These are phyloP conservation scores for Acromyrmex heyeri DNA, from an alignment of 1,140 invertebrate species.

Conservation along the genomic window DNA sequence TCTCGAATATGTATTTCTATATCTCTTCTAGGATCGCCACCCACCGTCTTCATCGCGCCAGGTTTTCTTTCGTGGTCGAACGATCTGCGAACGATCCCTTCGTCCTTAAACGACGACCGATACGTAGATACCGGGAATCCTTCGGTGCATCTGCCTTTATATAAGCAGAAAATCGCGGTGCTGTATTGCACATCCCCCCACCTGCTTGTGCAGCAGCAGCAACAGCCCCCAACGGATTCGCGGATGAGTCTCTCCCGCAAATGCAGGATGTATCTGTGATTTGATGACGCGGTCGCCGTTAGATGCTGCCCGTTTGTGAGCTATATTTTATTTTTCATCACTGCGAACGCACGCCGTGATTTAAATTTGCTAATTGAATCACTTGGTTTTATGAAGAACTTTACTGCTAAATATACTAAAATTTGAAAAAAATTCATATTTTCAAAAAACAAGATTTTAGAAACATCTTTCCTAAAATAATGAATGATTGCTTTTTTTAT, in stretches of 20 bases:
- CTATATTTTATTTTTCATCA: not conserved
- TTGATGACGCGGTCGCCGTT: constrained; percentile 26
- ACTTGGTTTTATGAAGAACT: not conserved
- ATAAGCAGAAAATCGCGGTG: constrained; percentile 83
- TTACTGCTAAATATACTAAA: not conserved
- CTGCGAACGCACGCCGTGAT: not conserved
- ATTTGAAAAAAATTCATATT: not conserved
- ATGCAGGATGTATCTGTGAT: constrained; percentile 69
- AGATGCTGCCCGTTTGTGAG: not conserved
- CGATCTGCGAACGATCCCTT: constrained; percentile 57
- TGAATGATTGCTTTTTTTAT: no score
- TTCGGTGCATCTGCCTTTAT: constrained; percentile 81
- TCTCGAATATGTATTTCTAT: not conserved
- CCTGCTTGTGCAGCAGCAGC: constrained; percentile 57
- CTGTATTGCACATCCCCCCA: constrained; percentile 75
- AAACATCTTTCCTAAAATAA: not conserved
- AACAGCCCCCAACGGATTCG: constrained; percentile 57
- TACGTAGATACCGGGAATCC: constrained; percentile 79
- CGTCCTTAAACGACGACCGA: constrained; percentile 79
- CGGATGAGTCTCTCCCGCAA: constrained; percentile 71
- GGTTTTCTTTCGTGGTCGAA: constrained; percentile 41
- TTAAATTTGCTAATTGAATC: not conserved
- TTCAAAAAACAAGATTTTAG: not conserved
- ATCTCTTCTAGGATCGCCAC: constrained; percentile 45
- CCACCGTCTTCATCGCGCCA: constrained; percentile 81